These are phyloP conservation scores for Globicephala melas DNA, from an alignment of 2,113 vertebrate species.

Conservation along the genomic window DNA sequence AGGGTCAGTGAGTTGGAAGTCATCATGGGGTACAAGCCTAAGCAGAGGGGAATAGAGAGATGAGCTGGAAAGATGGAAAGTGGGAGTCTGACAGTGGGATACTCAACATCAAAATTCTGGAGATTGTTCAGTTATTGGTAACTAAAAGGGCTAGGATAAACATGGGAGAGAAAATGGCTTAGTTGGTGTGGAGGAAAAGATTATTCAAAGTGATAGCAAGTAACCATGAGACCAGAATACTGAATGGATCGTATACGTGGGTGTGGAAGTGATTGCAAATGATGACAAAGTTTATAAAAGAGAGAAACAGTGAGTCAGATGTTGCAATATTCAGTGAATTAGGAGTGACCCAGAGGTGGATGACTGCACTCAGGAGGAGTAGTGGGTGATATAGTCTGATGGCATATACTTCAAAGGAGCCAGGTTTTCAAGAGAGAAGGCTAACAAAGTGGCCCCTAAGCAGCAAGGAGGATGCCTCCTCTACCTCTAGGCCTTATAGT, in stretches of 20 bases:
- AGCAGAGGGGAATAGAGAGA: neutral
- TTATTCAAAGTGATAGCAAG: neutral
- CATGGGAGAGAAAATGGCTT: neutral
- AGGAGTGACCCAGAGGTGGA: neutral
- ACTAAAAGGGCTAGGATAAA: neutral
- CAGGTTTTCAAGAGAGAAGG: neutral
- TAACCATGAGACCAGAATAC: neutral
- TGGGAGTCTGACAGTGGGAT: neutral
- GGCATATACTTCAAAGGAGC: neutral
- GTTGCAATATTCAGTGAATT: neutral
- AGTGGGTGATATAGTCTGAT: neutral
- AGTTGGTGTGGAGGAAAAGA: neutral
- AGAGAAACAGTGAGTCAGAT: neutral
- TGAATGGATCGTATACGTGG: neutral
- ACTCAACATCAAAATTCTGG: neutral
- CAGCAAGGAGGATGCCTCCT: neutral
- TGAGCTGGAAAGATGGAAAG: neutral
- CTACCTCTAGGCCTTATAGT: neutral
- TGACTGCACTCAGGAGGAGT: neutral
- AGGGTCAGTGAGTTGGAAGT: neutral
- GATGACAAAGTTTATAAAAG: neutral
- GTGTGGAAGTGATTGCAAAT: neutral
- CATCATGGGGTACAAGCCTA: neutral
- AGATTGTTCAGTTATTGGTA: neutral
- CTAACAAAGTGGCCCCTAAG: neutral